Percentiles rank a stretch among this genome's conserved stretches.
Conservation (phyloP, 2,888 invertebrate genomes). For the Tipula helvola region DNA sequence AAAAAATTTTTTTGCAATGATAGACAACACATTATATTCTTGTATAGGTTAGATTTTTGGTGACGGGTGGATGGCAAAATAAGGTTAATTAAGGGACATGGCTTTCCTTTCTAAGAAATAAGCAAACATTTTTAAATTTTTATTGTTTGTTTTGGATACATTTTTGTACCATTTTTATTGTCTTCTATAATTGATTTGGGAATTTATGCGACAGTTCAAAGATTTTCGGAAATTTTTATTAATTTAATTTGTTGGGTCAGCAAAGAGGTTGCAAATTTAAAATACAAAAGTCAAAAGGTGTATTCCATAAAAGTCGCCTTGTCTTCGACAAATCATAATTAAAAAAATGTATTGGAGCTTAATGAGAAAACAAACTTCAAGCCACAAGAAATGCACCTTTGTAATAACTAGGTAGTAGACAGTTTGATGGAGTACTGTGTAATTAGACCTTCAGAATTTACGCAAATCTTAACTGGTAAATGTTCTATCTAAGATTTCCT, state of each 20-base stretch:
- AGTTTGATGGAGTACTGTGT: too few species aligned
- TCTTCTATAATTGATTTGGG: not conserved
- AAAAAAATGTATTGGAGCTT: too few species aligned
- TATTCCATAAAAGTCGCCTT: too few species aligned
- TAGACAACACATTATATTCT: not conserved
- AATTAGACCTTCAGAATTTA: too few species aligned
- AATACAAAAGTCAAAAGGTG: not conserved
- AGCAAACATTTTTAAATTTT: not conserved
- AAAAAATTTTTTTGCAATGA: not conserved
- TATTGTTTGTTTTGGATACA: not conserved
- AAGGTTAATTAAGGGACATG: not conserved
- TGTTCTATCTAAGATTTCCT: too few species aligned
- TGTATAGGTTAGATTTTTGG: not conserved
- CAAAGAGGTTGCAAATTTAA: not conserved
- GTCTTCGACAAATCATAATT: too few species aligned
- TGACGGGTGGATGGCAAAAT: not conserved
- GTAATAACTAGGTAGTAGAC: too few species aligned
- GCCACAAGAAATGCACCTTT: too few species aligned
- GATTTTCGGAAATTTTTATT: not conserved
- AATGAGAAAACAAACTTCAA: too few species aligned
- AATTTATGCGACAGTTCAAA: not conserved
- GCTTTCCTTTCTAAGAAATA: not conserved
- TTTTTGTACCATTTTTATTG: not conserved
- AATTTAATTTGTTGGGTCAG: not conserved
- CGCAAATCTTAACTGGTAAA: too few species aligned